Conservation (phyloP, 2,797 vertebrate species). For the Chrosomus eos region DNA sequence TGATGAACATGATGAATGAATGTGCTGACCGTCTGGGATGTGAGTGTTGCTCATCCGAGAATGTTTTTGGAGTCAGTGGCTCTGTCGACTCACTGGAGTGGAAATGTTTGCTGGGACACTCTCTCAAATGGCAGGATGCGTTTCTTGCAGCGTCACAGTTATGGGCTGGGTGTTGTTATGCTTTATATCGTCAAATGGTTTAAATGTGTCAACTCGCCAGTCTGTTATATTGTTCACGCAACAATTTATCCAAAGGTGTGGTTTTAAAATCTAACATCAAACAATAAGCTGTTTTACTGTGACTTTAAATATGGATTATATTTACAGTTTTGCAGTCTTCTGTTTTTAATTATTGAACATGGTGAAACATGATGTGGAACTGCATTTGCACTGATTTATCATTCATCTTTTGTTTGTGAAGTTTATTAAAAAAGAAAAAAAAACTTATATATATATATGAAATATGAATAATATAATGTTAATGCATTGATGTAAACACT, state of each 20-base stretch:
- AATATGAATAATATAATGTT: too few species aligned
- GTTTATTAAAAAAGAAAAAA: neutral
- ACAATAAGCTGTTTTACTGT: neutral
- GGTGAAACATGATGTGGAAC: neutral
- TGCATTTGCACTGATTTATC: neutral
- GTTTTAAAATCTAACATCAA: neutral
- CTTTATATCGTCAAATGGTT: neutral
- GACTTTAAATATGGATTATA: neutral
- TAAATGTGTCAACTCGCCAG: neutral
- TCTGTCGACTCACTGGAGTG: neutral
- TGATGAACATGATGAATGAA: slow-evolving; percentile 23
- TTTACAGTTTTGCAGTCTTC: neutral
- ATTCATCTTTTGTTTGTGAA: neutral
- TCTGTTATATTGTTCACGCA: neutral
- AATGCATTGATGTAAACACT: neutral
- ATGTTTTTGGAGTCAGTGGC: slow-evolving; percentile 5
- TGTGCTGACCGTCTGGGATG: neutral
- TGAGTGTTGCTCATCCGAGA: slow-evolving; percentile 6
- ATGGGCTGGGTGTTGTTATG: neutral
- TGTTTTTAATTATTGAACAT: neutral
- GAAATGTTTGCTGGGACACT: slow-evolving; percentile 12
- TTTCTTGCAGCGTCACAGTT: neutral
- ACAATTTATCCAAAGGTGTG: neutral
- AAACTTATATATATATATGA: too few species aligned
- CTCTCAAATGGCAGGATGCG: neutral